phyloP scores from a whole-genome alignment of 2,113 vertebrate genomes.

The Paracanthobrama guichenoti region DNA sequence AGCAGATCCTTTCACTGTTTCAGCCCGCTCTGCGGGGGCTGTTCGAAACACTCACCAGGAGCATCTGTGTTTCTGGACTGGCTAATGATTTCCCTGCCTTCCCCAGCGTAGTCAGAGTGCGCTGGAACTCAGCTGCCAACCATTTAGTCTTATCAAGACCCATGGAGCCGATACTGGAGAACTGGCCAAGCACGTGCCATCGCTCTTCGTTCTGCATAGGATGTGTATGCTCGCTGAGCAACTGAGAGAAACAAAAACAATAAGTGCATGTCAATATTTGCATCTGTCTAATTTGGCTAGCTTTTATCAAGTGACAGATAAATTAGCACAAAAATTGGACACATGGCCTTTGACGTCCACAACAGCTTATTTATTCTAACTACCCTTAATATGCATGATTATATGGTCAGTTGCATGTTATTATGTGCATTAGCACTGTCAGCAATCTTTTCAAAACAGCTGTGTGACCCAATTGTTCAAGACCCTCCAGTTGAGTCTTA shows the following conservation, averaged over 20 bases:
- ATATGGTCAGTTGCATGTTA: neutral
- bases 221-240: slow-evolving; percentile 76
- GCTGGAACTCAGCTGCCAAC: slow-evolving; percentile 90
- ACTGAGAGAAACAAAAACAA: slow-evolving; percentile 52
- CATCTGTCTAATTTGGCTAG: neutral
- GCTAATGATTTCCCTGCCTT: slow-evolving; percentile 52
- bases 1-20: neutral
- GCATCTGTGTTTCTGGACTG: slow-evolving; percentile 72
- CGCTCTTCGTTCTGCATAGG: slow-evolving; percentile 66
- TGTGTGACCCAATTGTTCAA: neutral
- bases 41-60: slow-evolving; percentile 77
- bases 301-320: neutral
- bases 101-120: slow-evolving; percentile 80
- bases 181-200: slow-evolving; percentile 93
- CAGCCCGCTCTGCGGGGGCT: neutral
- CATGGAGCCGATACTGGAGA: slow-evolving; percentile 96
- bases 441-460: slow-evolving; percentile 6
- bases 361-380: neutral
- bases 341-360: neutral
- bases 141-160: slow-evolving; percentile 91
- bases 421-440: neutral
- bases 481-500: neutral
- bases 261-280: neutral
- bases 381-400: neutral
- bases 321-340: neutral